These are phyloP conservation scores for Sternarchorhynchus goeldii DNA, from an alignment of 2,797 vertebrate genomes.

Conservation along the genomic window DNA sequence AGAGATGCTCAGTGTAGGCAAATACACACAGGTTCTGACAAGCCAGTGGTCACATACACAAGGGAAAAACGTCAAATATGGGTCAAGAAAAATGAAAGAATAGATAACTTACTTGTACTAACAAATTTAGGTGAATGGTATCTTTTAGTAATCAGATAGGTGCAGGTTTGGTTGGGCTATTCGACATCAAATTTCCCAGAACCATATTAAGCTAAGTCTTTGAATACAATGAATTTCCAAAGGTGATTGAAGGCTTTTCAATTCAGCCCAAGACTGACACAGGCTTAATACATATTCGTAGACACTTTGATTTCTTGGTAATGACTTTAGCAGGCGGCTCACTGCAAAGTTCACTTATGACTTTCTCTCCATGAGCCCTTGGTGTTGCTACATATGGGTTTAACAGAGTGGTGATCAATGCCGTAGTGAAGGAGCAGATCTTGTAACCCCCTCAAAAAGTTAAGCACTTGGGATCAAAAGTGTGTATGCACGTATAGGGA, in stretches of 20 bases:
- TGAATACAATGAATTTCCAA: no score
- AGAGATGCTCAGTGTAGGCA: not conserved
- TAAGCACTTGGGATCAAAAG: slow-evolving; percentile 11
- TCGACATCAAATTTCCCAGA: no score
- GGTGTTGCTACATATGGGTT: not conserved
- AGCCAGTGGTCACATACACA: not conserved
- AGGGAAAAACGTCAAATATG: not conserved
- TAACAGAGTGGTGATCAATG: slow-evolving; percentile 34
- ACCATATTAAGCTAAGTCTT: no score
- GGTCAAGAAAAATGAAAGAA: not conserved
- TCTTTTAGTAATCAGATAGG: not conserved
- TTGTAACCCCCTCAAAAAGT: not conserved
- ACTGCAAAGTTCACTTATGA: no score
- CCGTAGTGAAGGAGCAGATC: not conserved
- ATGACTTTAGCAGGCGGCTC: no score
- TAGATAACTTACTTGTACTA: no score
- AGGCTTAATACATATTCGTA: no score
- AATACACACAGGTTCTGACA: not conserved
- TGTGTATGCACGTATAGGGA: not conserved
- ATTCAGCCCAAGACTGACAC: no score
- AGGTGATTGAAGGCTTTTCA: no score
- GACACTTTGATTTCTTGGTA: no score
- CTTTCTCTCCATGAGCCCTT: no score
- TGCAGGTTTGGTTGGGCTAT: no score
- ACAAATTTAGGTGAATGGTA: not conserved